Conservation (phyloP, 2,797 vertebrate genomes). For the Parambassis ranga region DNA sequence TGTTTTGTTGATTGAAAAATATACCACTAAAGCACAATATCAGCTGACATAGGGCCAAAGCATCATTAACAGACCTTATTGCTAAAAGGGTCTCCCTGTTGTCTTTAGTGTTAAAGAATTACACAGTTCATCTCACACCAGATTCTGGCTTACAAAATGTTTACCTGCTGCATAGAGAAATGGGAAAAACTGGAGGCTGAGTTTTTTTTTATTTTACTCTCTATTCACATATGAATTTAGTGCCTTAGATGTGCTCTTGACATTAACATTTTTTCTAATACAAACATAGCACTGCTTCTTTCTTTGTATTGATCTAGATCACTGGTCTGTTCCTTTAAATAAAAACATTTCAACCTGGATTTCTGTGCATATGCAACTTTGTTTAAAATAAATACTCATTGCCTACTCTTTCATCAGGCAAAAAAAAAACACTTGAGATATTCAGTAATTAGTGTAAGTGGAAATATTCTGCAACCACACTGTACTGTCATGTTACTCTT, state of each 20-base stretch:
- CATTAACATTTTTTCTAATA: neutral
- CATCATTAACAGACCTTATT: neutral
- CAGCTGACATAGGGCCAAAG: neutral
- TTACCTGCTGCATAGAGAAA: neutral
- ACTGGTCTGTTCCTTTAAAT: slow-evolving; percentile 25
- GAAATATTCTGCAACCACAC: neutral
- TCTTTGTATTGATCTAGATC: slow-evolving; percentile 32
- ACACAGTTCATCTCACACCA: neutral
- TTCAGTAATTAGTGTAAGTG: too few relatives aligned
- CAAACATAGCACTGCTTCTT: neutral
- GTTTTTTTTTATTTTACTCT: neutral
- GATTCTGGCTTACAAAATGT: neutral
- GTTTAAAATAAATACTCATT: neutral
- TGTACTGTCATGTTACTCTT: neutral
- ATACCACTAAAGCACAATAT: neutral
- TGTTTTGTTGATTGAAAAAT: neutral
- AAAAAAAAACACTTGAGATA: too few relatives aligned
- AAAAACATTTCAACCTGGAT: slow-evolving; percentile 32
- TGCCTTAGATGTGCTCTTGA: slow-evolving; percentile 46
- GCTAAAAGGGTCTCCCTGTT: neutral
- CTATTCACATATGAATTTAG: neutral
- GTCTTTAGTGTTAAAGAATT: neutral
- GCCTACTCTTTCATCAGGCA: neutral
- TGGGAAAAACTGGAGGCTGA: neutral
- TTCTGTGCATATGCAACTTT: neutral